Percentiles rank a stretch among this genome's conserved stretches.
phyloP scores from a whole-genome alignment of 2,113 vertebrate genomes.

The Eurypyga helias region DNA sequence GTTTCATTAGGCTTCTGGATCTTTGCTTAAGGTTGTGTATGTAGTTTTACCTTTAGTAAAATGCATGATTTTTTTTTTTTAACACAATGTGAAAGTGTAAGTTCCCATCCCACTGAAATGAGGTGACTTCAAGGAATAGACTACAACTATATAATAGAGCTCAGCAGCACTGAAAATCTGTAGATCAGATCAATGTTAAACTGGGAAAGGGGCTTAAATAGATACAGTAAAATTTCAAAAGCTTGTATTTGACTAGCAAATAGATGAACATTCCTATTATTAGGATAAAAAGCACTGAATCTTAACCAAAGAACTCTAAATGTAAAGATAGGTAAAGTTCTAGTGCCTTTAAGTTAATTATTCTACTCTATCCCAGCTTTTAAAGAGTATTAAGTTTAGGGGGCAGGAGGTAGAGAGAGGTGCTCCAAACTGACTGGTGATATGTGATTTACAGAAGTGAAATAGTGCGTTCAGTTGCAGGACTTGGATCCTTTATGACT shows the following conservation, averaged over 20 bases:
- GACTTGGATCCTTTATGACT: not conserved
- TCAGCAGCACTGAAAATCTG: not conserved
- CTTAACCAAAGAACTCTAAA: not conserved
- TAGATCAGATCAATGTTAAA: not conserved
- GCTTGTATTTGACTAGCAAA: not conserved
- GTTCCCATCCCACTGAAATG: not conserved
- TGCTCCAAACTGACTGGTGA: not conserved
- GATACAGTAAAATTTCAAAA: not conserved
- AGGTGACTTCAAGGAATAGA: not conserved
- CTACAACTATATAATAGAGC: not conserved
- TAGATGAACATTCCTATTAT: not conserved
- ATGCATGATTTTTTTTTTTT: not conserved
- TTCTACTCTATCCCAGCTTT: not conserved
- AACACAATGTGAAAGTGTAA: not conserved
- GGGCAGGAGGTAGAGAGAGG: rapidly evolving
- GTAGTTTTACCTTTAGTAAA: not conserved
- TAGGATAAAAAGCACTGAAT: not conserved
- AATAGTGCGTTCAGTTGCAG: not conserved
- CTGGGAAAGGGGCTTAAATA: not conserved
- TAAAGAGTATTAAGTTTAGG: not conserved
- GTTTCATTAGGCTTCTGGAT: not conserved
- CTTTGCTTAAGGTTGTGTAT: not conserved
- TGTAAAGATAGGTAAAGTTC: not conserved
- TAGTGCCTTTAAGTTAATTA: not conserved
- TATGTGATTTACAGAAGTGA: not conserved